Percentiles rank a stretch among this genome's conserved stretches.
phyloP scores from a whole-genome alignment of 2,113 vertebrate genomes.

The Brachyistius frenatus region DNA sequence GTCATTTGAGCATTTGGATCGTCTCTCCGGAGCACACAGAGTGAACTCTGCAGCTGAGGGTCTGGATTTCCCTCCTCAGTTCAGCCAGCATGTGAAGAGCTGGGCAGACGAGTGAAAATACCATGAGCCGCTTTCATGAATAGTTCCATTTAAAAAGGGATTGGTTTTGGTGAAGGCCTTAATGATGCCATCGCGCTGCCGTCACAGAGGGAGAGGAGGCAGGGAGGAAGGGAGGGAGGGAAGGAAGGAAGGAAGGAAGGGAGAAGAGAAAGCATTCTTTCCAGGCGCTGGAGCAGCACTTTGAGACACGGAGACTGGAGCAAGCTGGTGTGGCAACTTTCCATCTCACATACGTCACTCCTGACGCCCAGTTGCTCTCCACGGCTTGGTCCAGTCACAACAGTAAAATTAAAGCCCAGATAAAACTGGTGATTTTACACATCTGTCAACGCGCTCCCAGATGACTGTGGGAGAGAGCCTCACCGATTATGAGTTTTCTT shows the following conservation, averaged over 20 bases:
- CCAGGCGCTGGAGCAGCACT: slow-evolving; percentile 71
- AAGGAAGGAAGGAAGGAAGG: slow-evolving; percentile 11
- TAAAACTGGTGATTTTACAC: slow-evolving; percentile 38
- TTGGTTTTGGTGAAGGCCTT: slow-evolving; percentile 55
- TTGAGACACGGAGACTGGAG: slow-evolving; percentile 52
- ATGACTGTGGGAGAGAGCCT: slow-evolving; percentile 27
- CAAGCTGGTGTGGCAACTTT: slow-evolving; percentile 64
- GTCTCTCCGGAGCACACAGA: slow-evolving; percentile 37
- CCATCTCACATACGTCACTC: slow-evolving; percentile 62
- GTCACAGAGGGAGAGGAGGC: slow-evolving; percentile 37
- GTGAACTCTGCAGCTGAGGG: slow-evolving; percentile 33
- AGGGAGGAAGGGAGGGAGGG: not conserved
- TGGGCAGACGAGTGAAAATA: slow-evolving; percentile 44
- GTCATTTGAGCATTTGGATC: slow-evolving; percentile 27
- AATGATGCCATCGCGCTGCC: slow-evolving; percentile 69
- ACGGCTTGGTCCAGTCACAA: slow-evolving; percentile 55
- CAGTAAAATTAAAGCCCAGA: slow-evolving; percentile 33
- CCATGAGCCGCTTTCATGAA: slow-evolving; percentile 71
- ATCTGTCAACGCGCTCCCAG: slow-evolving; percentile 42
- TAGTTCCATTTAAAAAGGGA: slow-evolving; percentile 73
- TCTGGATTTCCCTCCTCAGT: slow-evolving; percentile 54
- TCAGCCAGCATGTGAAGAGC: slow-evolving; percentile 51
- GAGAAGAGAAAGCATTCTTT: slow-evolving; percentile 67
- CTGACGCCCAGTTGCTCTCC: slow-evolving; percentile 42
- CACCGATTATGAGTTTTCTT: slow-evolving; percentile 40